Percentiles rank a stretch among this genome's conserved stretches.
phyloP scores from a whole-genome alignment of 2,113 vertebrate genomes.

The Heterochromis multidens region DNA sequence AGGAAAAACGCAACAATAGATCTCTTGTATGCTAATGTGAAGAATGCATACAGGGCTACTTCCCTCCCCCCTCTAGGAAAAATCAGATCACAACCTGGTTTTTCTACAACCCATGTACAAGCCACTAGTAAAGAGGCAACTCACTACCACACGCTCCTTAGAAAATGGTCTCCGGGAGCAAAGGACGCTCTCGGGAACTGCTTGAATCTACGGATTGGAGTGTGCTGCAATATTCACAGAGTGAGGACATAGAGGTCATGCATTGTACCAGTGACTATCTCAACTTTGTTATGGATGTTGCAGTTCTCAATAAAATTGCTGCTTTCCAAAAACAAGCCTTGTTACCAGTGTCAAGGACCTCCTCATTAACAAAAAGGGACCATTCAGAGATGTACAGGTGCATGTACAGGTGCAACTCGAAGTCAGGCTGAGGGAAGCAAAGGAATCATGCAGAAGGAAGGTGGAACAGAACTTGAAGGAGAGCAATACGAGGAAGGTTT shows the following conservation, averaged over 20 bases:
- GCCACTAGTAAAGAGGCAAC: not conserved
- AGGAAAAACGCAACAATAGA: not conserved
- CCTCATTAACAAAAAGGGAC: not conserved
- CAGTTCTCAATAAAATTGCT: not conserved
- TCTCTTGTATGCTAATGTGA: not conserved
- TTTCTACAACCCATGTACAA: not conserved
- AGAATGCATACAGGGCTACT: not conserved
- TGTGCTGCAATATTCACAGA: not conserved
- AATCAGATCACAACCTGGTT: not conserved
- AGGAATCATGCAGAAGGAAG: not conserved
- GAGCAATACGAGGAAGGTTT: not conserved
- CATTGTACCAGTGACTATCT: not conserved
- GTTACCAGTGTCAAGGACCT: not conserved
- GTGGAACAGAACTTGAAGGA: not conserved
- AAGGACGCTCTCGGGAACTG: fast-evolving
- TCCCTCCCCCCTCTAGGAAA: not conserved
- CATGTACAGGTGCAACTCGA: not conserved
- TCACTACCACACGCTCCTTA: not conserved
- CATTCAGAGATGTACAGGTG: no score
- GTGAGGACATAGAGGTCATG: not conserved
- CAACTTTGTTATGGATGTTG: not conserved
- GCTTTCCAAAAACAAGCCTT: not conserved
- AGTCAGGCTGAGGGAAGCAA: not conserved
- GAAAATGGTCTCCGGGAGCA: not conserved
- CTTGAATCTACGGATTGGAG: not conserved